Conservation (phyloP, 1,140 invertebrate genomes). For the Trinorchestia longiramus region DNA sequence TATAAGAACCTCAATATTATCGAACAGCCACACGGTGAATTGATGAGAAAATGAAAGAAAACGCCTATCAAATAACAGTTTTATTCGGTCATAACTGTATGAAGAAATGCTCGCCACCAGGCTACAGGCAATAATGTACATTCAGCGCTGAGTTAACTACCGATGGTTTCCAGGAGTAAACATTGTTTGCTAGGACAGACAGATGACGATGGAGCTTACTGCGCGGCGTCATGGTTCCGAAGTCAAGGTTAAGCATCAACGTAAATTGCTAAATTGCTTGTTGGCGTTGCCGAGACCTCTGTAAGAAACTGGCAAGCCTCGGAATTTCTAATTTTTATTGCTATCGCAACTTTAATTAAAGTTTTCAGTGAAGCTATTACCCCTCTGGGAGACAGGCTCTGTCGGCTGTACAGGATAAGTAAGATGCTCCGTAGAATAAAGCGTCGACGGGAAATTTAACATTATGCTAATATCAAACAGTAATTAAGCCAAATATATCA, state of each 20-base stretch:
- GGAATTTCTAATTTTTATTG: not conserved
- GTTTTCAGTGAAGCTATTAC: not conserved
- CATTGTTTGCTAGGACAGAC: too few relatives aligned
- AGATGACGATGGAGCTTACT: not conserved
- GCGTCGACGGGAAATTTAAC: not conserved
- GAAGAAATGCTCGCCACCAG: too few relatives aligned
- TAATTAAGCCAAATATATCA: not conserved
- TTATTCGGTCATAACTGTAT: too few relatives aligned
- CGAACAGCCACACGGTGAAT: too few relatives aligned
- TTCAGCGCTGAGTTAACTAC: too few relatives aligned
- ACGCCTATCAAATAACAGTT: too few relatives aligned
- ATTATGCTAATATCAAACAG: not conserved
- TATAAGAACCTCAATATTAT: too few relatives aligned
- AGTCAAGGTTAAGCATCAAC: not conserved
- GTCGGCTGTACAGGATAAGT: not conserved
- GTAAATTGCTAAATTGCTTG: not conserved
- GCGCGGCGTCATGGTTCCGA: not conserved
- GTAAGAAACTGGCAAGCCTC: not conserved
- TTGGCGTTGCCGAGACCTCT: not conserved
- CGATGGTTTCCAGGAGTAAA: too few relatives aligned
- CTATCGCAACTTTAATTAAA: not conserved
- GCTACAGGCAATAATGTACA: too few relatives aligned
- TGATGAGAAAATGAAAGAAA: too few relatives aligned
- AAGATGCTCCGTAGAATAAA: not conserved
- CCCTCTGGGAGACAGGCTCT: not conserved